Evolutionary conservation across 2,888 invertebrate genomes (phyloP), one percentile per base, ranked within the genome.

Genomic region (Ophion obscuratus): DNA sequence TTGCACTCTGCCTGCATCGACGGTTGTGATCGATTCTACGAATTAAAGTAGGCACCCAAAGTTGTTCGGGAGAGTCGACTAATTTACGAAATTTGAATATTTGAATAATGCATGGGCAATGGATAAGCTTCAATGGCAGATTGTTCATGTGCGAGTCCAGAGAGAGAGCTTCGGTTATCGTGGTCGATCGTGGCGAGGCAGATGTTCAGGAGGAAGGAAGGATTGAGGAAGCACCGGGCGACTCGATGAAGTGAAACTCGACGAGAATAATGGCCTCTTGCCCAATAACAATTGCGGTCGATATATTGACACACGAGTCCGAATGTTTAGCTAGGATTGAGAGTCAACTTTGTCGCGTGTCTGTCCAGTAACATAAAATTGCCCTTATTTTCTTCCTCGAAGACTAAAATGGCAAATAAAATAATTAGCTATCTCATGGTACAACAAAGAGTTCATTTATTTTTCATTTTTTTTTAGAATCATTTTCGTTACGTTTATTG

Each of bases 21-120:
- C 10, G 14, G n/a, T 20, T 24, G 5, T 24, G 11, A 62, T 70
- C 31, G 68, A 67, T 47, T 44, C 47, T 57, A 44, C 70, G 44
- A 74, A 74, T 83, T 47, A 67, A 44, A 70, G 74, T 40, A 11
- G n/a, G 57, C 10, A 53, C 40, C 27, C 9, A 24, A 27, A 14
- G 74, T 53, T 75, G 75, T 79, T 76, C 59, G 53, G 57, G 61
- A 66, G n/a, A 67, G 31, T 76, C 47, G 53, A 31, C 47, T 67
- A 81, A 76, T 84, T 81, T 36, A 6, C 47, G 31, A 36, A 17
- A 84, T 76, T 76, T 81, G 76, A 81, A 84, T 81, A 81, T 64
- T 24, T 66, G 80, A 84, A 84, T 84, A 81, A 84, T 84, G 70
- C 76, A 80, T 81, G 79, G 1, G 62, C 31, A 64, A 74, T 77